Conservation (phyloP, 2,888 invertebrate species). For the Phaonia tiefii region DNA sequence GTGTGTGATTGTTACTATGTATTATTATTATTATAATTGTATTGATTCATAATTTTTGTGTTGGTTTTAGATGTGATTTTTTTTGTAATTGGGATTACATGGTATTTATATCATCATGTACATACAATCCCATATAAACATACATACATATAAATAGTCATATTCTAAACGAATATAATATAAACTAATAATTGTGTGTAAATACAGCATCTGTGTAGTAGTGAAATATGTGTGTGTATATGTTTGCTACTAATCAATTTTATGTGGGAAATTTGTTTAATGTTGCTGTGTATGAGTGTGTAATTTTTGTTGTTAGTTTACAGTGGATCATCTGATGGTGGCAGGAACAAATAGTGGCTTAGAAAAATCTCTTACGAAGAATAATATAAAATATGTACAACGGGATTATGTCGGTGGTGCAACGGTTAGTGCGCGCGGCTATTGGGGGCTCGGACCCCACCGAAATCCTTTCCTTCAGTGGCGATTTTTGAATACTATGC, state of each 20-base stretch:
- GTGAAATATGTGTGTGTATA: neutral
- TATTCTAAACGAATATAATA: neutral
- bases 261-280: no score
- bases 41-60: constrained; percentile 22
- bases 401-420: no score
- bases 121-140: neutral
- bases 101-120: neutral
- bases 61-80: constrained; percentile 53
- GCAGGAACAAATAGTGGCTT: no score
- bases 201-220: neutral
- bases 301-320: neutral
- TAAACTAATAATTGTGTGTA: neutral
- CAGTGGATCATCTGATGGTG: neutral
- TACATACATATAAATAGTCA: no score
- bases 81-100: constrained; percentile 29
- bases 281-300: no score
- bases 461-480: no score
- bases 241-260: neutral
- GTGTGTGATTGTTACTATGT: no score
- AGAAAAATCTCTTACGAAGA: no score
- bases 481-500: no score
- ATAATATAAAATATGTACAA: no score
- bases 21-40: constrained; percentile 52
- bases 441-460: no score
- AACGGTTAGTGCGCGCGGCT: no score